Evolutionary conservation across 2,113 vertebrate species (phyloP), one percentile per base, ranked within the genome.

Genomic region (Damaliscus lunatus): DNA sequence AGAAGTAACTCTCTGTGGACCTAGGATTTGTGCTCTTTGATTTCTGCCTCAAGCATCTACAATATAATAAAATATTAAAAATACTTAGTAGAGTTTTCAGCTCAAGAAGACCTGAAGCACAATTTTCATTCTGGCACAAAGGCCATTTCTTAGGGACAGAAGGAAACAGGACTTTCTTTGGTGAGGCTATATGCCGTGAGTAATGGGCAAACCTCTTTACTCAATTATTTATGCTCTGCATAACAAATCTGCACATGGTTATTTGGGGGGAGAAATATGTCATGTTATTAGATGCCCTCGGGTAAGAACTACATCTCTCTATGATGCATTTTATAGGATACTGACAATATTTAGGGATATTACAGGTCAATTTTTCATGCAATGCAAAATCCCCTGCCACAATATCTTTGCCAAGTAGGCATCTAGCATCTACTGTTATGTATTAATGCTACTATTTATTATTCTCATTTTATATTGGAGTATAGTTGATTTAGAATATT

Each of bases 1-100:
- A 94, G 6, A 43, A 93, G 12, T 71, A n/a, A 82, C 33, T 85
- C 31, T 53, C 60, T 31, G 3, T 29, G n/a, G 55, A 74, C 17
- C 48, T 94, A 95, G 16, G 17, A 87, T 91, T 74, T 67, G 71
- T 81, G 57, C 11, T 86, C 12, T 80, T 88, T 88, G 67, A 46
- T 90, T 88, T 97, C 50, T 95, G 17, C 59, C 78, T 93, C 84
- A 91, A 91, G n/a, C 3, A 52, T 94, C 40, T 95, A 77, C 15
- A 84, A 17, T 78, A 87, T 13, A 84, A 17, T 78, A 87, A 97
- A 97, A 96, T 62, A 25, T 40, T 88, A 36, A 88, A 90, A 88
- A 36, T 85, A 3, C 7, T 94, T 94, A 53, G 31, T 77, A 88
- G 43, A 96, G 7, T 2, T 55, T 88, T 94, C 48, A 52, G 43